A percentile compares a stretch with the other conserved stretches of the same genome.
phyloP scores from a whole-genome alignment of 2,888 invertebrate genomes.

The Lithodes maja region DNA sequence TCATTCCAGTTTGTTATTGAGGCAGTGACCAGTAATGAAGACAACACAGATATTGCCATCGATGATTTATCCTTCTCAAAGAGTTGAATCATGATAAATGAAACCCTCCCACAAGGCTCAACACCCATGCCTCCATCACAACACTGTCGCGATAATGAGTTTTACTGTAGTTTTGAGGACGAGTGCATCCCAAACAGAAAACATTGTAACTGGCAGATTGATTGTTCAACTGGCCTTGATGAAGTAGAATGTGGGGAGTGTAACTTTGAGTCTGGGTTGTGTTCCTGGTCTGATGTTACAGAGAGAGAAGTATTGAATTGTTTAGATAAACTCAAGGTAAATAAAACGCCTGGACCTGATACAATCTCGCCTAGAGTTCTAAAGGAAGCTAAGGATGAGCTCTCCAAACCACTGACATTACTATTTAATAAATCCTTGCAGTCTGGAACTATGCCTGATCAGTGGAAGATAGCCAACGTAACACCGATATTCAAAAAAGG shows the following conservation, averaged over 20 bases:
- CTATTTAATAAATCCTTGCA: too few species aligned
- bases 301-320: too few species aligned
- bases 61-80: constrained; percentile 61
- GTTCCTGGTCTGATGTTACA: constrained; percentile 54
- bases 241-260: constrained; percentile 53
- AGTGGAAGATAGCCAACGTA: too few species aligned
- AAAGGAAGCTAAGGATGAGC: too few species aligned
- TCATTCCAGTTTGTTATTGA: constrained; percentile 65
- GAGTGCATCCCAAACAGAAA: constrained; percentile 33
- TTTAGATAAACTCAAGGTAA: too few species aligned
- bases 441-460: too few species aligned
- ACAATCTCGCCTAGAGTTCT: too few species aligned
- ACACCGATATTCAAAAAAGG: too few species aligned
- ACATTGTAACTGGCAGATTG: constrained; percentile 45
- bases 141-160: constrained; percentile 41
- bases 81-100: constrained; percentile 27
- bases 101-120: constrained; percentile 33
- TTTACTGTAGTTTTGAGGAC: constrained; percentile 22
- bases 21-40: constrained; percentile 32
- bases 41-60: constrained; percentile 62
- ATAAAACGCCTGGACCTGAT: too few species aligned
- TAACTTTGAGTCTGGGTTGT: constrained; percentile 52
- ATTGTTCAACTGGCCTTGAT: constrained; percentile 49
- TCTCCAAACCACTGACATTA: too few species aligned
- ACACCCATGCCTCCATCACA: constrained; percentile 43